Percentiles rank a stretch among this genome's conserved stretches.
Evolutionary conservation across 2,797 vertebrate genomes (phyloP).

Genomic region (Falco naumanni): DNA sequence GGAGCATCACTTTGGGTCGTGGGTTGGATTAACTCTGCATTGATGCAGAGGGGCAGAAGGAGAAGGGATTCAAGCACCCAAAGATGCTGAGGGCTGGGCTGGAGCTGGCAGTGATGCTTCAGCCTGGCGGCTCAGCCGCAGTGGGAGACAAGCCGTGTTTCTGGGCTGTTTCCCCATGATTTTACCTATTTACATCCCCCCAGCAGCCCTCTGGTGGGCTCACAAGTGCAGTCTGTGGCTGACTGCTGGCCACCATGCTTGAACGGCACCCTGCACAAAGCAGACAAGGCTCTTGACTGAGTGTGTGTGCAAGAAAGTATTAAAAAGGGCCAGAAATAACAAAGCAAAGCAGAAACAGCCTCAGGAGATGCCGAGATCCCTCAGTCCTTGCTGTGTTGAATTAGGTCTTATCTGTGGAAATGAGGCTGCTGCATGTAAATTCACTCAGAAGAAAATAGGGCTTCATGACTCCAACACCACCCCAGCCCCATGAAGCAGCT

Average conservation of each 20-base stretch:
- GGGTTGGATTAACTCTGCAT: background rate
- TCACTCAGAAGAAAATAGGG: background rate
- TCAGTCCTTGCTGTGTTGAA: rapidly evolving
- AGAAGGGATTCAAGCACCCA: background rate
- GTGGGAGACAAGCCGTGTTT: rapidly evolving
- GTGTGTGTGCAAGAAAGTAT: rapidly evolving
- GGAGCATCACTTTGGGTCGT: rapidly evolving
- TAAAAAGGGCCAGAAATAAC: background rate
- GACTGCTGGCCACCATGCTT: rapidly evolving
- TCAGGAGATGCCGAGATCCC: rapidly evolving
- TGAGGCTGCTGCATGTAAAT: background rate
- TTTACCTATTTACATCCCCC: background rate
- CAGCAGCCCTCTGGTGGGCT: background rate
- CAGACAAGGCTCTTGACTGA: background rate
- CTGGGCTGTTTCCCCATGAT: background rate
- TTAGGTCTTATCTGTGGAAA: background rate
- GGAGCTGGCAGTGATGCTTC: background rate
- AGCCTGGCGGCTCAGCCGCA: rapidly evolving
- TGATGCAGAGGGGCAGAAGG: rapidly evolving
- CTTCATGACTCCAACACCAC: rapidly evolving
- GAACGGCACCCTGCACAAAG: background rate
- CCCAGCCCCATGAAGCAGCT: background rate
- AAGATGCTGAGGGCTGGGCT: background rate
- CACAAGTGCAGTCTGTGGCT: background rate
- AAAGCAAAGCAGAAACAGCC: background rate